These are phyloP conservation scores for Macrochelys suwanniensis DNA, from an alignment of 2,797 vertebrate species.

Conservation along the genomic window DNA sequence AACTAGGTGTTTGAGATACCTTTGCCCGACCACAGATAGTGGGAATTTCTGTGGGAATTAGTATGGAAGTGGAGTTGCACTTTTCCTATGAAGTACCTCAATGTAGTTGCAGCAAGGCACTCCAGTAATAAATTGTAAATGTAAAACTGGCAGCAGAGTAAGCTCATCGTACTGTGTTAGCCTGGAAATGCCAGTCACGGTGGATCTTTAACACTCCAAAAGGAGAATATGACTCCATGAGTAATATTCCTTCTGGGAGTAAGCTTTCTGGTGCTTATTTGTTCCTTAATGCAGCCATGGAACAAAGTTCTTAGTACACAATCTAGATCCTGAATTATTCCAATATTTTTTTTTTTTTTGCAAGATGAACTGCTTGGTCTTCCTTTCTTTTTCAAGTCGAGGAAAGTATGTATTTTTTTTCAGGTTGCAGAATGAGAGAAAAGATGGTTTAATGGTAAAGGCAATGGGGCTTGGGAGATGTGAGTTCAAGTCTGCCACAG, in stretches of 20 bases:
- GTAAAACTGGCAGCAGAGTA: neutral
- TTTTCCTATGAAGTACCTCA: neutral
- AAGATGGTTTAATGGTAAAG: no score
- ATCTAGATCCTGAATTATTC: no score
- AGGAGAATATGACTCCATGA: neutral
- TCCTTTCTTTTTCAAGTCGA: no score
- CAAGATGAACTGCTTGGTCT: no score
- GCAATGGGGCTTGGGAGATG: no score
- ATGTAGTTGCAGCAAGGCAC: neutral
- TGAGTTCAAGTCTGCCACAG: no score
- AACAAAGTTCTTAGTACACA: no score
- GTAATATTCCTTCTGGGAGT: neutral
- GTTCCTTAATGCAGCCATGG: no score
- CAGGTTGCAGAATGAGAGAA: no score
- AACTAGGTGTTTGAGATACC: neutral
- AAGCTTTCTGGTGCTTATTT: no score
- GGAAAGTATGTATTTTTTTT: no score
- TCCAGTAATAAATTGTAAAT: neutral
- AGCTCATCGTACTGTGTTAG: neutral
- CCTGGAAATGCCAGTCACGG: fast-evolving
- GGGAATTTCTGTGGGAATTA: neutral
- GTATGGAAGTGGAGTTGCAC: neutral
- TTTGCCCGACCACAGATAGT: neutral
- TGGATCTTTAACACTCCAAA: neutral
- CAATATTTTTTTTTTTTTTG: no score